phyloP scores from a whole-genome alignment of 2,888 invertebrate genomes.

The Dione vanillae region DNA sequence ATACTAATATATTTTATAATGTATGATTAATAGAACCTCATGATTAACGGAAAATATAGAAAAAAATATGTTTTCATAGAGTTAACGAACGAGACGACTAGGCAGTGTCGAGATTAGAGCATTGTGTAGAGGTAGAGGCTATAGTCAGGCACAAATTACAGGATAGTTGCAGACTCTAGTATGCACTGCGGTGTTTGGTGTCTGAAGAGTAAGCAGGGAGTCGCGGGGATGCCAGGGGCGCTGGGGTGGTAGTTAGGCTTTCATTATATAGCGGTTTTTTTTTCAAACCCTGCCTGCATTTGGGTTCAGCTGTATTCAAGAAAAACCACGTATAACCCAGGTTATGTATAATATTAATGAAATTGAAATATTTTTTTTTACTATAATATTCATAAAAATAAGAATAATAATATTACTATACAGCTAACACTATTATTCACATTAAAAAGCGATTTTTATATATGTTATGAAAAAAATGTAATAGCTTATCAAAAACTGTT shows the following conservation, averaged over 20 bases:
- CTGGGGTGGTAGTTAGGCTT: slow-evolving; percentile 48
- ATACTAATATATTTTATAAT: not conserved
- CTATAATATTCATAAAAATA: too few relatives aligned
- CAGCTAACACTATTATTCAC: too few relatives aligned
- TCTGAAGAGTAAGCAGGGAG: slow-evolving; percentile 48
- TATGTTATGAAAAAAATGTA: too few relatives aligned
- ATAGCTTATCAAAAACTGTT: too few relatives aligned
- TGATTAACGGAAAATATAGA: not conserved
- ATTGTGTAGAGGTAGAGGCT: slow-evolving; percentile 33
- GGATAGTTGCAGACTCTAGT: slow-evolving; percentile 42
- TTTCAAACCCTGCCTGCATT: slow-evolving; percentile 44
- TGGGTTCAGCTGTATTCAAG: slow-evolving; percentile 33
- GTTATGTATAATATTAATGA: not conserved
- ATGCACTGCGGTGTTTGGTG: slow-evolving; percentile 42
- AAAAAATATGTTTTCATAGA: not conserved
- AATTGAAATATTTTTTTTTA: not conserved
- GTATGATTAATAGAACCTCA: too few relatives aligned
- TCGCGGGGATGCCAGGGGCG: slow-evolving; percentile 38
- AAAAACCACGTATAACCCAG: slow-evolving; percentile 14
- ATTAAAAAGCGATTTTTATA: too few relatives aligned
- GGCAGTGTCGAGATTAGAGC: slow-evolving; percentile 26
- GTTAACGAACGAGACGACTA: slow-evolving; percentile 18
- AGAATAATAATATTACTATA: too few relatives aligned
- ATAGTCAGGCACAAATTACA: slow-evolving; percentile 41
- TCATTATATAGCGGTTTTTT: slow-evolving; percentile 46